A percentile compares a stretch with the other conserved stretches of the same genome.
Evolutionary conservation across 2,797 vertebrate genomes (phyloP).

Genomic region (Paguma larvata): DNA sequence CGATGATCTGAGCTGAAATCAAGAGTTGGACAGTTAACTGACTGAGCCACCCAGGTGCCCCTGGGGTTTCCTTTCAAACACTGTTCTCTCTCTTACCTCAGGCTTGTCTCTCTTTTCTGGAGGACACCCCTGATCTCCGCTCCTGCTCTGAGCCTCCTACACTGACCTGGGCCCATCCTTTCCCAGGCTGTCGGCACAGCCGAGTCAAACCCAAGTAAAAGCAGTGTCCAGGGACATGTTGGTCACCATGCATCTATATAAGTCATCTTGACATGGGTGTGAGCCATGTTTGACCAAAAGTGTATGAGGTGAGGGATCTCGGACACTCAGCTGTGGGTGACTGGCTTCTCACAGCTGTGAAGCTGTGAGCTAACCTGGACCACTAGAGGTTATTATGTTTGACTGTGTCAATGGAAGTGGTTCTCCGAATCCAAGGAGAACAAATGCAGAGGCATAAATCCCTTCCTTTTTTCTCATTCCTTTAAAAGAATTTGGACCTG

Average conservation of each 20-base stretch:
- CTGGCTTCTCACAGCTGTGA: background rate
- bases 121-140: background rate
- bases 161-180: background rate
- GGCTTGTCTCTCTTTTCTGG: background rate
- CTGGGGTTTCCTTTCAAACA: background rate
- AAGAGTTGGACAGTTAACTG: too few relatives aligned
- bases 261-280: background rate
- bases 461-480: background rate
- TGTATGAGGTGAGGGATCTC: too few relatives aligned
- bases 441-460: background rate
- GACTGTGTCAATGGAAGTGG: background rate
- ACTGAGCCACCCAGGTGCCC: too few relatives aligned
- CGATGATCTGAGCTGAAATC: too few relatives aligned
- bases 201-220: background rate
- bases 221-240: background rate
- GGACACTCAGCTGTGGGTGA: background rate
- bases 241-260: too few relatives aligned
- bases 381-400: background rate
- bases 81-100: background rate
- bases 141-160: background rate
- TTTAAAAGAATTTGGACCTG: background rate
- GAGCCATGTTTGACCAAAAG: background rate
- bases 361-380: background rate
- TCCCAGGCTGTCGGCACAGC: background rate
- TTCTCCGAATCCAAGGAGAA: background rate